phyloP scores from a whole-genome alignment of 2,888 invertebrate species.

The Pilophorus perplexus region DNA sequence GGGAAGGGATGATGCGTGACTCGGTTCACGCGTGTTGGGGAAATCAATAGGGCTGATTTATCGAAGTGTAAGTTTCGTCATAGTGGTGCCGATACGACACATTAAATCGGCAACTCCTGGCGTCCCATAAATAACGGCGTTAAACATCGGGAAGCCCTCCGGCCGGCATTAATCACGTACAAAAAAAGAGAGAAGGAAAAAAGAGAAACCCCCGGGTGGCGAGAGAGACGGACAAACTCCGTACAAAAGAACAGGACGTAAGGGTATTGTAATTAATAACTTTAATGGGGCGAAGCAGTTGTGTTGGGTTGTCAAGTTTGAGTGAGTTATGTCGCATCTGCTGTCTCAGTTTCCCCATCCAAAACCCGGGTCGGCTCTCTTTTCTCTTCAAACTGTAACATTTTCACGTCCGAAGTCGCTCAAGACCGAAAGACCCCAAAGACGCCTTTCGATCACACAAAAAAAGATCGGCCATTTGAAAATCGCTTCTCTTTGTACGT shows the following conservation, averaged over 20 bases:
- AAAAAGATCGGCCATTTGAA: no score
- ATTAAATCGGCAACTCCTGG: conserved; percentile 44
- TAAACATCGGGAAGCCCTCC: conserved; percentile 39
- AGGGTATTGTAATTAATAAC: conserved; percentile 46
- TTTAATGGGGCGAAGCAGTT: conserved; percentile 46
- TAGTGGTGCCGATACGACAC: conserved; percentile 43
- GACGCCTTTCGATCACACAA: no score
- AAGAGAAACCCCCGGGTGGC: conserved; percentile 10
- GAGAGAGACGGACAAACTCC: conserved; percentile 30
- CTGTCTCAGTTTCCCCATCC: conserved; percentile 33
- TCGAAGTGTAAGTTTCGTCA: conserved; percentile 38
- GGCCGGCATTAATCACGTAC: conserved; percentile 38
- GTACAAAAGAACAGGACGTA: conserved; percentile 26
- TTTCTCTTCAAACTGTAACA: background rate
- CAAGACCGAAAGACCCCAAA: no score
- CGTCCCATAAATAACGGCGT: conserved; percentile 40
- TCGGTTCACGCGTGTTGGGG: conserved; percentile 16
- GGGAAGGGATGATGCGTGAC: conserved; percentile 12
- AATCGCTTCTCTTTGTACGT: no score
- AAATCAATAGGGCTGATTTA: conserved; percentile 41
- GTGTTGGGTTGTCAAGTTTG: conserved; percentile 46
- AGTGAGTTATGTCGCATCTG: conserved; percentile 50
- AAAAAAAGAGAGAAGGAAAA: conserved; percentile 32
- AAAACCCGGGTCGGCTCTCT: background rate
- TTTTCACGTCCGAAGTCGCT: background rate